A percentile compares a stretch with the other conserved stretches of the same genome.
Conservation (phyloP, 2,888 invertebrate genomes). For the Dynastes tityus region DNA sequence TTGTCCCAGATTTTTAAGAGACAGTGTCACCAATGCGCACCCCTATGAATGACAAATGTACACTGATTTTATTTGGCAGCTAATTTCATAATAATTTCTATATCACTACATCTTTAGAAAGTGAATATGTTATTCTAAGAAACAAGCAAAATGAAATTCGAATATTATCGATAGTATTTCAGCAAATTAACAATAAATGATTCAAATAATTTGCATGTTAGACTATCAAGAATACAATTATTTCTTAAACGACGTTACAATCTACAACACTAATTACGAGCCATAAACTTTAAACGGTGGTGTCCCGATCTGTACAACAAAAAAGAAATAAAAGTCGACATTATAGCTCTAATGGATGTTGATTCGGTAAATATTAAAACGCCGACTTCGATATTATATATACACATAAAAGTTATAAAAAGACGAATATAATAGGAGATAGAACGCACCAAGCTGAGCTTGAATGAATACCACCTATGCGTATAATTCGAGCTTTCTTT, state of each 20-base stretch:
- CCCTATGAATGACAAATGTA: no score
- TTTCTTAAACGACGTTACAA: not conserved
- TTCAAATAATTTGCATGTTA: no score
- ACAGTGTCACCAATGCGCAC: no score
- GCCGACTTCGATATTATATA: constrained; percentile 19
- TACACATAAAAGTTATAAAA: constrained; percentile 22
- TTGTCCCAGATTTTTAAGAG: no score
- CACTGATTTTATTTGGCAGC: no score
- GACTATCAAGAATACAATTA: no score
- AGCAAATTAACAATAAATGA: no score
- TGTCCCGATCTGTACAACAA: constrained; percentile 3
- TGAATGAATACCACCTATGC: constrained; percentile 42
- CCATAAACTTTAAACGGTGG: constrained; percentile 43
- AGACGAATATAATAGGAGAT: not conserved
- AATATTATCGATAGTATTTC: no score
- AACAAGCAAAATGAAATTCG: no score
- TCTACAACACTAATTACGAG: constrained; percentile 43
- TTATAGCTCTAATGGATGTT: constrained; percentile 44
- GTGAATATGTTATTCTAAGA: no score
- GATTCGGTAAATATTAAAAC: constrained; percentile 44
- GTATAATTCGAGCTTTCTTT: constrained; percentile 37
- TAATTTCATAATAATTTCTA: no score
- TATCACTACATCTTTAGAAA: no score
- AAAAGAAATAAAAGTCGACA: constrained; percentile 22
- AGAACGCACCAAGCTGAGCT: constrained; percentile 18